These are phyloP conservation scores for Cheilinus undulatus DNA, from an alignment of 2,113 vertebrate genomes.

Conservation along the genomic window DNA sequence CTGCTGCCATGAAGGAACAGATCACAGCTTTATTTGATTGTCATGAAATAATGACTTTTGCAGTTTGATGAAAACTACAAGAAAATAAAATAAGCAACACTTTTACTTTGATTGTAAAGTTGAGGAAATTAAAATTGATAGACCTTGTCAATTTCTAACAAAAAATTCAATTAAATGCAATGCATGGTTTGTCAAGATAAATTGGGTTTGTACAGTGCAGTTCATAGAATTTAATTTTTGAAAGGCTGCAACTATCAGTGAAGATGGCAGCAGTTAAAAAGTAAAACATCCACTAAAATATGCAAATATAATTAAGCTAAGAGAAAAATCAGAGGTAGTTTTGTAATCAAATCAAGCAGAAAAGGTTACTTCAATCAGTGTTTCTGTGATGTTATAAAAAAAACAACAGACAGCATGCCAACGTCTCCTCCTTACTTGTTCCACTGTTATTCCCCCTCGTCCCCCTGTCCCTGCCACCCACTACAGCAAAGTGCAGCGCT, in stretches of 20 bases:
- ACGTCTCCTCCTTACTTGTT: conserved; percentile 29
- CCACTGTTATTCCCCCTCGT: conserved; percentile 34
- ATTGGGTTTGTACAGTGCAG: neutral
- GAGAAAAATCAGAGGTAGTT: conserved; percentile 34
- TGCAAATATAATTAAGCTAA: conserved; percentile 50
- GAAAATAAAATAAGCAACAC: neutral
- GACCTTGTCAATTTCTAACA: neutral
- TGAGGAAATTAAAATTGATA: neutral
- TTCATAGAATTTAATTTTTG: conserved; percentile 1
- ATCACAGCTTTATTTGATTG: neutral
- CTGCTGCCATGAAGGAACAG: neutral
- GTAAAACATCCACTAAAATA: conserved; percentile 39
- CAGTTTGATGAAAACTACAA: conserved; percentile 4
- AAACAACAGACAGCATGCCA: conserved; percentile 13
- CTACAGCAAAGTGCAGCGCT: conserved; percentile 63
- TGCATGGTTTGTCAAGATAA: conserved; percentile 1
- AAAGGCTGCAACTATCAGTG: neutral
- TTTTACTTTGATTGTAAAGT: conserved; percentile 45
- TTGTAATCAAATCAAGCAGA: conserved; percentile 56
- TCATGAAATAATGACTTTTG: neutral
- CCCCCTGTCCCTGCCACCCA: conserved; percentile 55
- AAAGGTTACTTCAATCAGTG: conserved; percentile 65
- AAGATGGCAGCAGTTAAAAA: conserved; percentile 19
- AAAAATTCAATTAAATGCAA: conserved; percentile 1
- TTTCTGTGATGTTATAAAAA: conserved; percentile 34